Conservation (phyloP, 1,140 invertebrate genomes). For the Papilio xuthus region DNA sequence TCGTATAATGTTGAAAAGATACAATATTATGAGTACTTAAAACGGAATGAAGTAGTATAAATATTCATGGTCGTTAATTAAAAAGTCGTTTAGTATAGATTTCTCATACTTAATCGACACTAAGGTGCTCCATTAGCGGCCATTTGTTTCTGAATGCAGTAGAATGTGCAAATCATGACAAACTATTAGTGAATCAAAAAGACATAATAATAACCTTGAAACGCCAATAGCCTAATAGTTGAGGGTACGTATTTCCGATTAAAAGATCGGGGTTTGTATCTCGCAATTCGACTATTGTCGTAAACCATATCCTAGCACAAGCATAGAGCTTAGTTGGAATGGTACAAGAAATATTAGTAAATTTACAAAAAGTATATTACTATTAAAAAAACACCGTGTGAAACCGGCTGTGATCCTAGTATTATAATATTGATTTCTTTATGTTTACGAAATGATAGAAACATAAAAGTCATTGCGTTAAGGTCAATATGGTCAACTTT, state of each 20-base stretch:
- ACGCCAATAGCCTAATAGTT: no score
- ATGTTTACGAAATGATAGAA: background rate
- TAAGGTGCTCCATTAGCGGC: background rate
- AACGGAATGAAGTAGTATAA: background rate
- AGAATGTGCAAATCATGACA: background rate
- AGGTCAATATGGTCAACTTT: slow-evolving; percentile 6
- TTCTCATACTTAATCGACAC: background rate
- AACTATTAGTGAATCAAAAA: background rate
- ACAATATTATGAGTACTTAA: background rate
- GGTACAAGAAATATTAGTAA: no score
- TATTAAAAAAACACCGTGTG: no score
- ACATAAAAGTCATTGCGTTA: slow-evolving; percentile 1
- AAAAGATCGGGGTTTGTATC: no score
- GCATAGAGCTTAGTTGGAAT: no score
- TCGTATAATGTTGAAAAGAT: background rate
- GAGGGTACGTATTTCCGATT: no score
- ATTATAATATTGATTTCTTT: background rate
- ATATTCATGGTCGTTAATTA: background rate
- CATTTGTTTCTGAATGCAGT: background rate
- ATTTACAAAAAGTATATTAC: no score
- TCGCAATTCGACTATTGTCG: no score
- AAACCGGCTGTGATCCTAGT: background rate
- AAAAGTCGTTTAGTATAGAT: background rate
- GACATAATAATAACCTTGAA: no score
- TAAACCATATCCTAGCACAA: no score